A percentile compares a stretch with the other conserved stretches of the same genome.
phyloP scores from a whole-genome alignment of 1,140 invertebrate species.

The Heliconius hermathena region DNA sequence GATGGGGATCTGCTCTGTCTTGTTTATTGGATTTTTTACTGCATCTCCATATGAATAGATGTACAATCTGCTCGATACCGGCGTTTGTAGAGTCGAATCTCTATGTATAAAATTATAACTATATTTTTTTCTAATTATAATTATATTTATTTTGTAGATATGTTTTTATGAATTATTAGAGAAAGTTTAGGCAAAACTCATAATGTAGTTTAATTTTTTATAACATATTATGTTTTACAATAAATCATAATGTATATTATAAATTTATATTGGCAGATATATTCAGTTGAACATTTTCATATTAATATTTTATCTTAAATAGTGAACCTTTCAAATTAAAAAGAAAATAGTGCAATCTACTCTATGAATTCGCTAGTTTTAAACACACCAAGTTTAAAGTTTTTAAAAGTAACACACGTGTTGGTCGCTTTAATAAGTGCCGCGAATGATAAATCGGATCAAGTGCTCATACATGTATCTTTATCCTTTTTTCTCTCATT shows the following conservation, averaged over 20 bases:
- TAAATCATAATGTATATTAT: too few species aligned
- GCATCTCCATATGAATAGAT: conserved; percentile 80
- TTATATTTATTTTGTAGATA: neutral
- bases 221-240: too few species aligned
- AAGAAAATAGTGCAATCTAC: conserved; percentile 20
- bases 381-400: conserved; percentile 61
- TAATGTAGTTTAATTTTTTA: too few species aligned
- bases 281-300: too few species aligned
- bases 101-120: conserved; percentile 19
- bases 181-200: too few species aligned
- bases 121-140: neutral
- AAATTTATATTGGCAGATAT: too few species aligned
- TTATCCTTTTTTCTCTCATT: conserved; percentile 47
- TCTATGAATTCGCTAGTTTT: conserved; percentile 51
- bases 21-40: conserved; percentile 82
- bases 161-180: neutral
- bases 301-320: too few species aligned
- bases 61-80: conserved; percentile 67
- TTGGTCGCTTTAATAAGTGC: conserved; percentile 77
- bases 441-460: conserved; percentile 76
- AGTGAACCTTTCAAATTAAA: too few species aligned
- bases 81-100: conserved; percentile 56
- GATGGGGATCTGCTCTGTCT: conserved; percentile 72
- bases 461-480: conserved; percentile 50
- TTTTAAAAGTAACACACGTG: conserved; percentile 67